Percentiles rank a stretch among this genome's conserved stretches.
These are phyloP conservation scores for Leucophenga maculata DNA, from an alignment of 2,888 invertebrate genomes.

Conservation along the genomic window DNA sequence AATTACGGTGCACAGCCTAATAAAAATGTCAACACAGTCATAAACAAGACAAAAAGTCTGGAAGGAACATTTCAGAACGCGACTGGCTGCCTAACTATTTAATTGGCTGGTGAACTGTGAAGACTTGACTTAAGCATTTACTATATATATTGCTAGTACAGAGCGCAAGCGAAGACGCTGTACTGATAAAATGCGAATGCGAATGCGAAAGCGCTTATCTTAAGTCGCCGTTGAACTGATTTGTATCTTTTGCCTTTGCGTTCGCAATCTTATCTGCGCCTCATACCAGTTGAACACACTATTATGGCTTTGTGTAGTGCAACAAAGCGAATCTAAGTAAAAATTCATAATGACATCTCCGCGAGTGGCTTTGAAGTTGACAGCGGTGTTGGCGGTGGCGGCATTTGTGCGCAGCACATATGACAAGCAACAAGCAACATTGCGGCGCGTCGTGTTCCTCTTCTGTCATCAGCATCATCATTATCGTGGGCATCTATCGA, in stretches of 20 bases:
- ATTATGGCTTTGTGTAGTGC: constrained; percentile 52
- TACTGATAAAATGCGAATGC: constrained; percentile 26
- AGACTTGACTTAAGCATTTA: background rate
- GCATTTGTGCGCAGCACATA: constrained; percentile 3
- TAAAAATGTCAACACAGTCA: constrained; percentile 64
- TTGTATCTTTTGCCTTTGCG: constrained; percentile 22
- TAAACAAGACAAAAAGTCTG: constrained; percentile 42
- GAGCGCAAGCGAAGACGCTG: background rate
- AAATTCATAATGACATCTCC: constrained; percentile 41
- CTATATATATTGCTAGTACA: background rate
- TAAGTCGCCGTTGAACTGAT: constrained; percentile 33
- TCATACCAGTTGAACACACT: constrained; percentile 43
- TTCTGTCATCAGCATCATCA: constrained; percentile 27
- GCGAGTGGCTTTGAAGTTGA: constrained; percentile 33
- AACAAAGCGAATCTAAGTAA: constrained; percentile 13
- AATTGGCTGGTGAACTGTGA: background rate
- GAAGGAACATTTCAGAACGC: background rate
- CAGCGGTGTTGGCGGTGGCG: constrained; percentile 3
- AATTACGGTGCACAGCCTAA: constrained; percentile 43
- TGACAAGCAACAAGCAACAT: background rate
- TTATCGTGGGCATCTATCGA: constrained; percentile 11
- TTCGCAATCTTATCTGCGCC: constrained; percentile 3
- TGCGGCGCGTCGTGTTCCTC: constrained; percentile 18
- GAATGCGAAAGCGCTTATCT: constrained; percentile 28
- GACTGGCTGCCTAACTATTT: background rate